phyloP scores from a whole-genome alignment of 2,888 invertebrate genomes.

The Lobophora halterata region DNA sequence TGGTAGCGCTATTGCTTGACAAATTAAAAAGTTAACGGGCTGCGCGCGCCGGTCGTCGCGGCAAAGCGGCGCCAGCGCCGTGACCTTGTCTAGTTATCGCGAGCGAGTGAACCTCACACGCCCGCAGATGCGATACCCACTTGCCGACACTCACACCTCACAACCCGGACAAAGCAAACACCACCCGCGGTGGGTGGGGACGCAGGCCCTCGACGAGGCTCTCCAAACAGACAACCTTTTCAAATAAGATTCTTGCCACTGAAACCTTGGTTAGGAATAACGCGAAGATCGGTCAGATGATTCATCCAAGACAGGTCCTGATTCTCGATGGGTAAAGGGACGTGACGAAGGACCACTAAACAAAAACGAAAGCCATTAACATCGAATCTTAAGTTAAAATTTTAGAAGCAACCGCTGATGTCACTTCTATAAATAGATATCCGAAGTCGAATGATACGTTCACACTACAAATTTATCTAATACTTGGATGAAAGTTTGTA shows the following conservation, averaged over 20 bases:
- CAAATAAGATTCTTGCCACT: too few relatives aligned
- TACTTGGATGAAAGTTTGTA: conserved; percentile 45
- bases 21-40: conserved; percentile 76
- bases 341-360: conserved; percentile 17
- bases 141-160: conserved; percentile 40
- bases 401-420: conserved; percentile 61
- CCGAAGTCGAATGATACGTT: conserved; percentile 62
- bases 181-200: too few relatives aligned
- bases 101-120: conserved; percentile 68
- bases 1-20: conserved; percentile 58
- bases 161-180: conserved; percentile 15
- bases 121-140: conserved; percentile 57
- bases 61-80: conserved; percentile 71
- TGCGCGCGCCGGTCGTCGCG: conserved; percentile 63
- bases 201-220: background rate
- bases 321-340: conserved; percentile 6
- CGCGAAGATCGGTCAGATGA: too few relatives aligned
- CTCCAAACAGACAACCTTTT: background rate
- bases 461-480: conserved; percentile 49
- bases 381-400: conserved; percentile 52
- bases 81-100: conserved; percentile 78
- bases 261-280: too few relatives aligned
- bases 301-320: conserved; percentile 15
- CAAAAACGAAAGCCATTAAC: conserved; percentile 42
- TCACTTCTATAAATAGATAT: conserved; percentile 66